These are phyloP conservation scores for Lycorma delicatula DNA, from an alignment of 1,140 invertebrate genomes.

Conservation along the genomic window DNA sequence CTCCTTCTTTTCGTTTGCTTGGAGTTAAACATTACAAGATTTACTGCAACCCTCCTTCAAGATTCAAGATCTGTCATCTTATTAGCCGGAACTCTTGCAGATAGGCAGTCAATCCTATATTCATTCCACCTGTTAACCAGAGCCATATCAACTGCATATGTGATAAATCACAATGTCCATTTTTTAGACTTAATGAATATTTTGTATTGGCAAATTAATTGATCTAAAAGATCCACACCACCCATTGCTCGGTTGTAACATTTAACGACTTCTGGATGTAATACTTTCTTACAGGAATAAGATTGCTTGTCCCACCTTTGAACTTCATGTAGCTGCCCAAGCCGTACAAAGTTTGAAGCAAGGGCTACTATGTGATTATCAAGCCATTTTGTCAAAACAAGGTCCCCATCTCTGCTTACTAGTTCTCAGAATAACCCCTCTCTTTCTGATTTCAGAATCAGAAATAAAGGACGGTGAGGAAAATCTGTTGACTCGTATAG, in stretches of 20 bases:
- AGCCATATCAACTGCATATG: constrained; percentile 30
- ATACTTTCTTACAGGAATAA: too few species aligned
- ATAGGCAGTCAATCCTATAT: constrained; percentile 23
- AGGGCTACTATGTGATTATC: constrained; percentile 37
- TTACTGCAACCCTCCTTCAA: not conserved
- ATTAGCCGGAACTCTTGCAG: not conserved
- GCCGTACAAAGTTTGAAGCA: constrained; percentile 39
- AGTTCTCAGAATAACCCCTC: too few species aligned
- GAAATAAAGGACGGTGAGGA: too few species aligned
- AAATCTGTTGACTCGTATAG: constrained; percentile 31
- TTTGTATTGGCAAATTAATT: constrained; percentile 27
- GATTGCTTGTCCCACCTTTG: constrained; percentile 34
- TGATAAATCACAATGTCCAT: constrained; percentile 32
- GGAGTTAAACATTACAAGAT: not conserved
- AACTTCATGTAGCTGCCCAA: constrained; percentile 32
- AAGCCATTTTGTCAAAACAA: constrained; percentile 37
- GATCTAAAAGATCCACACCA: constrained; percentile 33
- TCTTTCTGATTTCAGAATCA: too few species aligned
- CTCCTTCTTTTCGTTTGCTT: not conserved
- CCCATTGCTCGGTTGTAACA: constrained; percentile 36
- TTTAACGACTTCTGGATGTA: constrained; percentile 26
- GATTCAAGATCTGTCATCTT: not conserved
- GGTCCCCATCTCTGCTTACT: constrained; percentile 30
- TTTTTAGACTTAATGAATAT: constrained; percentile 31
- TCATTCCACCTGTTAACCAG: constrained; percentile 30